Base-by-base conservation (phyloP, 1,140 invertebrate genomes). In the Dryas iulia region DNA sequence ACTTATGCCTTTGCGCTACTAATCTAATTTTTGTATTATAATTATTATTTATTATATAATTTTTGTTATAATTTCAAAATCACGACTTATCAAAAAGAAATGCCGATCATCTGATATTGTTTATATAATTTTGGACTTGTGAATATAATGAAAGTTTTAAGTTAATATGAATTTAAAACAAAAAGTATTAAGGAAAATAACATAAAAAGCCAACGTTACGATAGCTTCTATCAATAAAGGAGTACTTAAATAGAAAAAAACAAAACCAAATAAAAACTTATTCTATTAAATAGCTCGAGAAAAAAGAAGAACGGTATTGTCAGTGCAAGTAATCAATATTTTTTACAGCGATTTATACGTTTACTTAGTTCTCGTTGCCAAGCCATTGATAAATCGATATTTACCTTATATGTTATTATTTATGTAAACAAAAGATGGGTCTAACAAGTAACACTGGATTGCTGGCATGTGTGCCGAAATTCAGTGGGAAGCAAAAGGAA, bases 371-470 rank as follows among this genome's bases (percentile, higher is more conserved):
- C 47, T 28, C 39, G 85, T 86, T 77, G 75, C 82, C 57, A 82
- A 65, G 84, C 52, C 64, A 81, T 74, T 65, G 84, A 76, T 87
- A 81, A 76, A 74, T 90, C 87, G 79, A 90, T 90, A 61, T 39
- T 39, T 47, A 18, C 39, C 14, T 21, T 8, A n/a, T n/a, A n/a
- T n/a, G n/a, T 18, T 47, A 28, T 3, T 28, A 18, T 47, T 47
- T 21, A 18, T 3, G 39, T 47, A 47, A 47, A 47, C 14, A 59
- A 58, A 67, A 60, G 59, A 91, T 89, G 87, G 82, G 82, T 14
- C 65, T 90, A 11, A 84, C 81, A 5, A 92, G 91, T 66, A 90
- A 92, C 64, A 92, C 90, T 18, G 91, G 91, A 24, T 77, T 92
- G 24, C 73, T 91, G 57, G 84, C 90, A 0, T 89, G 82, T 64